A percentile compares a stretch with the other conserved stretches of the same genome.
Evolutionary conservation across 2,113 vertebrate genomes (phyloP).

Genomic region (Bubo scandiacus): DNA sequence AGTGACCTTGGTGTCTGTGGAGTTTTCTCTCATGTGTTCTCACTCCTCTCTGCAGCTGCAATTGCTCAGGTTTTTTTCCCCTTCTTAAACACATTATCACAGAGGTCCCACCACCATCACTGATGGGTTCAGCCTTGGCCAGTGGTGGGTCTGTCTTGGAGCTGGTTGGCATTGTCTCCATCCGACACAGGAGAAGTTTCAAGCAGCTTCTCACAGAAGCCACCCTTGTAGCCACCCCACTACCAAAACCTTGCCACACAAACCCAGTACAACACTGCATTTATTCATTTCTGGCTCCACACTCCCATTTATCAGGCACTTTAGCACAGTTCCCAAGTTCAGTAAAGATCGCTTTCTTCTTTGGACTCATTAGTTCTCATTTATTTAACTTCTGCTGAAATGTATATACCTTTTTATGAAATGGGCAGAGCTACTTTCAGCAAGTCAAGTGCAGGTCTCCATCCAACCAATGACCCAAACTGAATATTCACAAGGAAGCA

Average conservation of each 20-base stretch:
- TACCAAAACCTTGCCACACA: not conserved
- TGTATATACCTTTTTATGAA: not conserved
- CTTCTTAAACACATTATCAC: not conserved
- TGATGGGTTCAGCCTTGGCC: not conserved
- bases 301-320: not conserved
- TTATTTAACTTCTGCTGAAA: not conserved
- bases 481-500: not conserved
- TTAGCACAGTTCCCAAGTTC: not conserved
- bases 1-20: not conserved
- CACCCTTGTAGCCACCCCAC: too few species aligned
- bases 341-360: not conserved
- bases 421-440: not conserved
- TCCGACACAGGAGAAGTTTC: not conserved
- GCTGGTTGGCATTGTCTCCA: too few species aligned
- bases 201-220: not conserved
- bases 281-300: not conserved
- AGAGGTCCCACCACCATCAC: accelerated
- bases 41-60: not conserved
- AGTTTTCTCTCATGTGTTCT: not conserved
- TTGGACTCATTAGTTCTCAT: not conserved
- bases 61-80: accelerated
- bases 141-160: accelerated
- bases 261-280: not conserved
- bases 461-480: not conserved
- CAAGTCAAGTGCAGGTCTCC: not conserved